Percentiles rank a stretch among this genome's conserved stretches.
Evolutionary conservation across 2,113 vertebrate species (phyloP).

Genomic region (Sinocyclocheilus anophthalmus): DNA sequence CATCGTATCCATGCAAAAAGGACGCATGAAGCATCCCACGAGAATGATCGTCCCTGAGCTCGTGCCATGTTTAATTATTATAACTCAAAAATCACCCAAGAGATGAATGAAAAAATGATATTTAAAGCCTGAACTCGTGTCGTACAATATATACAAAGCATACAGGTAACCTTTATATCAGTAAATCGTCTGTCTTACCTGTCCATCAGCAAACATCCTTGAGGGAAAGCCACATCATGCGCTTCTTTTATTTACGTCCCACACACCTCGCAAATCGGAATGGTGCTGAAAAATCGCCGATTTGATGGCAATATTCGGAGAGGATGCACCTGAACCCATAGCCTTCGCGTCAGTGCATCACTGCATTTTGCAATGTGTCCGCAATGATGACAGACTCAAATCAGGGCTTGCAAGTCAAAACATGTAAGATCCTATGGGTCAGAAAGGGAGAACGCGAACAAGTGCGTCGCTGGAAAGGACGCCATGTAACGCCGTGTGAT

Average conservation of each 20-base stretch:
- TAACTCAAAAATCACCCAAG: constrained; percentile 7
- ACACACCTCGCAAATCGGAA: constrained; percentile 28
- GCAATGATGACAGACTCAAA: constrained; percentile 18
- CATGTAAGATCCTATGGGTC: background rate
- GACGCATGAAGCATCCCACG: constrained; percentile 14
- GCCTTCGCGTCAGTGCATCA: constrained; percentile 44
- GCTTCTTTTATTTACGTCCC: constrained; percentile 37
- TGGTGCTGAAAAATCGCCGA: constrained; percentile 42
- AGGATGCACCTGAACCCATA: constrained; percentile 67
- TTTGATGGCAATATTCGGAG: constrained; percentile 59
- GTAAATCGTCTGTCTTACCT: constrained; percentile 46
- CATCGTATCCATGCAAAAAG: constrained; percentile 20
- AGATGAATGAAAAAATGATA: constrained; percentile 43
- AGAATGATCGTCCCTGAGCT: constrained; percentile 21
- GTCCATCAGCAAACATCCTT: constrained; percentile 40
- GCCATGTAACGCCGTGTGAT: constrained; percentile 68
- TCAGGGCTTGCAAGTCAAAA: constrained; percentile 6
- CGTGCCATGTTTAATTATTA: constrained; percentile 32
- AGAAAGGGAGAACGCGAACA: constrained; percentile 17
- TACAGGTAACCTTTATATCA: constrained; percentile 21
- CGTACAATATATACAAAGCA: constrained; percentile 25
- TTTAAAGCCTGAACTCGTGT: constrained; percentile 12
- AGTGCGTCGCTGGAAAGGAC: constrained; percentile 60
- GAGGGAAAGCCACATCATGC: constrained; percentile 44
- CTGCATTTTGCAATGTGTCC: constrained; percentile 53